Base-by-base conservation (phyloP, 2,797 vertebrate genomes). In the Avahi laniger region DNA sequence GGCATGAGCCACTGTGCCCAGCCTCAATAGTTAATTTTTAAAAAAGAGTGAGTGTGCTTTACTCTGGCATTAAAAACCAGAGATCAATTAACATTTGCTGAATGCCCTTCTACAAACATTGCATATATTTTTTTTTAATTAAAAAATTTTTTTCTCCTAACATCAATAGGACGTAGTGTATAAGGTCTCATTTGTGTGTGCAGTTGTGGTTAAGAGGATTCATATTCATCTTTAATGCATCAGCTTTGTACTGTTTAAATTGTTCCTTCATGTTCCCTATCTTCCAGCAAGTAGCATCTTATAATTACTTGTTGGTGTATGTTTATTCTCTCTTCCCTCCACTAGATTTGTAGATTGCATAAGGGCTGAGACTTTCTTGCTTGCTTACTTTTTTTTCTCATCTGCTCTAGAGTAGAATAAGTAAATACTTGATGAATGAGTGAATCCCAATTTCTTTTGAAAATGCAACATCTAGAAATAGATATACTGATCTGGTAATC, bases 401-500 rank as follows among this genome's bases (percentile, higher is more conserved):
- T 79, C n/a, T 43, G 43, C 54, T 87, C 5, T 90, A 67, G 85
- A 92, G 35, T 79, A 82, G 57, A 38, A 33, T 90, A 14, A 92
- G 69, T 93, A 87, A 95, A 73, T 94, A 84, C 41, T 69, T 95
- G 61, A 82, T 87, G 48, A 93, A 41, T 79, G 38, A 79, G 35
- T 82, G 33, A 91, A 88, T 92, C 57, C 24, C 24, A 72, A 2
- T 87, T 94, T 24, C 50, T 35, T 97, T 95, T 81, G 70, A 72
- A 92, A 91, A 89, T 54, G 43, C 61, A 76, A 92, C 35, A 33
- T 88, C 65, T 70, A 17, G 69, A 93, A 96, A 89, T 87, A 78
- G 46, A 81, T 89, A 72, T 1, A 61, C 46, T 61, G 4, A 22
- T 61, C 41, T 84, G 28, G 33, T 93, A 33, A 14, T 61, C 35